Percentiles rank a stretch among this genome's conserved stretches.
Conservation (phyloP, 2,797 vertebrate genomes). For the Alcedo quadribrachys region DNA sequence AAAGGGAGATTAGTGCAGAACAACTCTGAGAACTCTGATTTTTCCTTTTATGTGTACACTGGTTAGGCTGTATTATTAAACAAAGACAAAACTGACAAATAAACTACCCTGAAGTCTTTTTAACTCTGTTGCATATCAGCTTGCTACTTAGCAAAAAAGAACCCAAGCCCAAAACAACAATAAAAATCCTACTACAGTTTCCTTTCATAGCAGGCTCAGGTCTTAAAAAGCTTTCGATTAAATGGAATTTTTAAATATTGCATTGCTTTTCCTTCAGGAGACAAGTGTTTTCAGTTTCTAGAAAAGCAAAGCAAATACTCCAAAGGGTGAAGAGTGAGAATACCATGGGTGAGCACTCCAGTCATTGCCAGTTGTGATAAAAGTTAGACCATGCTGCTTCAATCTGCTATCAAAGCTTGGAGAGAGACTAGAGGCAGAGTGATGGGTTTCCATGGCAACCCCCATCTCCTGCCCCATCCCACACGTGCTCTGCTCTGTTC, state of each 20-base stretch:
- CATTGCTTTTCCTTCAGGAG: background rate
- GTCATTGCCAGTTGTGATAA: background rate
- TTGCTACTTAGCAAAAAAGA: background rate
- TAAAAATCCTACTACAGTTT: background rate
- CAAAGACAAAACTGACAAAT: constrained; percentile 14
- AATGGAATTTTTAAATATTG: background rate
- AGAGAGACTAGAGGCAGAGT: background rate
- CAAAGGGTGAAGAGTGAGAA: background rate
- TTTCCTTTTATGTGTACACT: background rate
- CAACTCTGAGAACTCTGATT: background rate
- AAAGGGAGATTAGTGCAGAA: background rate
- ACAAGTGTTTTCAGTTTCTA: background rate
- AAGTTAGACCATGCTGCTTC: background rate
- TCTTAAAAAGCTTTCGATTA: background rate
- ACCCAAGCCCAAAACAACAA: background rate
- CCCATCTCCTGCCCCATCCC: background rate
- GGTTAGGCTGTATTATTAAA: background rate
- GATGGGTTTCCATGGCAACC: background rate
- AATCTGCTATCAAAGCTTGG: background rate
- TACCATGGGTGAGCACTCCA: accelerated
- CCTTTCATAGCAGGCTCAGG: background rate
- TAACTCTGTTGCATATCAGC: background rate
- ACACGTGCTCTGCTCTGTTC: background rate
- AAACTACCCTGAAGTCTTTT: background rate
- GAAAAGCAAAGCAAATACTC: background rate